Percentiles rank a stretch among this genome's conserved stretches.
These are phyloP conservation scores for Stramonita haemastoma DNA, from an alignment of 2,888 invertebrate genomes.

Conservation along the genomic window DNA sequence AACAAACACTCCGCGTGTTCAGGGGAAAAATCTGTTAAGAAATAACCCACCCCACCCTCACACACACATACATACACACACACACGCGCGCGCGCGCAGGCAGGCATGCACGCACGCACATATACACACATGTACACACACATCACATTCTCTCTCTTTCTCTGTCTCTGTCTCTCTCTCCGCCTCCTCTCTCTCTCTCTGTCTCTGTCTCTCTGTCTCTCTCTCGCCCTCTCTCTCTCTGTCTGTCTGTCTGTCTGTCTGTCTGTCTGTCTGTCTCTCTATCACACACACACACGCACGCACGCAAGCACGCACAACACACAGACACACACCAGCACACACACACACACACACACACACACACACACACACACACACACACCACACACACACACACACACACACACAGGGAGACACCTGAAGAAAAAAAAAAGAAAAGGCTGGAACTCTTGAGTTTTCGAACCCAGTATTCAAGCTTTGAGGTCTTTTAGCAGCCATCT, in stretches of 20 bases:
- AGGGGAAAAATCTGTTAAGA: no score
- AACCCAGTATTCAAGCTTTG: no score
- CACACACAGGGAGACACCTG: no score
- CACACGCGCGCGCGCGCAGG: background rate
- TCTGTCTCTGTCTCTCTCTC: background rate
- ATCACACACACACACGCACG: background rate
- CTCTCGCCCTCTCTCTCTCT: background rate
- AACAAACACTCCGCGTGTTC: no score
- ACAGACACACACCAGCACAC: background rate
- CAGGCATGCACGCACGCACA: background rate
- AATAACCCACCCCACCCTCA: no score
- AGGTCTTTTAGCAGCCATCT: no score
- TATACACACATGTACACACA: background rate
- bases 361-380: conserved; percentile 17
- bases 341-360: conserved; percentile 11
- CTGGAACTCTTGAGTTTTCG: no score
- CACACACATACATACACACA: no score
- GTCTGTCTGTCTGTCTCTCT: background rate
- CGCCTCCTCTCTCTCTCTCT: background rate
- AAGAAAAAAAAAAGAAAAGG: no score
- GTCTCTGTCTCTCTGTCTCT: background rate
- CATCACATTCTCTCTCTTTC: no score
- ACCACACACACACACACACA: background rate
- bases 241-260: background rate
- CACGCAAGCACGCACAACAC: background rate